Evolutionary conservation across 2,113 vertebrate genomes (phyloP), one percentile per base, ranked within the genome.

Genomic region (Lophotis ruficrista): DNA sequence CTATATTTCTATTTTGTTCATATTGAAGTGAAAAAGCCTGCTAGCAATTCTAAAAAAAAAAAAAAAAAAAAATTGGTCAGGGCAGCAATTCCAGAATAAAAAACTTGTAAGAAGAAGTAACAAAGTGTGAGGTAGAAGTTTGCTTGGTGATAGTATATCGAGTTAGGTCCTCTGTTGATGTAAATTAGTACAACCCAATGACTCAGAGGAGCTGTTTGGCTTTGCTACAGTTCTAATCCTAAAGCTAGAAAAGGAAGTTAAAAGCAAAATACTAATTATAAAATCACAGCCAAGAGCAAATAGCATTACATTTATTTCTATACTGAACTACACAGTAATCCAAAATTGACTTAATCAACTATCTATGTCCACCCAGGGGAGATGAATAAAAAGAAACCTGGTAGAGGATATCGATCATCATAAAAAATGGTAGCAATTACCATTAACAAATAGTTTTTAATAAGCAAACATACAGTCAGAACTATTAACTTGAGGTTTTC

Each of bases 221-320:
- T 95, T 95, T 96, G 35, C 61, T 87, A 43, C 23, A 82, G 31
- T 94, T 90, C 72, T 82, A 93, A 84, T 94, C 41, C 89, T 92
- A 77, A 89, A 96, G 86, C 61, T 61, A 89, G 77, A 64, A 76
- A 82, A 87, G 7, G 14, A 95, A 92, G 91, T 93, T 97, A 89
- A 96, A 96, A 96, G 92, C 41, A 84, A 96, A 91, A 85, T 78
- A 54, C 68, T 97, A 94, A 96, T 97, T 94, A 96, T 70, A 78
- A 94, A 96, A 83, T 86, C 88, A 92, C 71, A 96, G 92, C 92
- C 96, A 60, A 78, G 69, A 94, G 93, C 92, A 93, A 95, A 75
- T 56, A 66, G 4, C 72, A 64, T 66, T 81, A 51, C 66, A 60
- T 92, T 84, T 94, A 82, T 84, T 96, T 89, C 61, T 92, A 22